Conservation (phyloP, 2,113 vertebrate genomes). For the Nesogale talazaci region DNA sequence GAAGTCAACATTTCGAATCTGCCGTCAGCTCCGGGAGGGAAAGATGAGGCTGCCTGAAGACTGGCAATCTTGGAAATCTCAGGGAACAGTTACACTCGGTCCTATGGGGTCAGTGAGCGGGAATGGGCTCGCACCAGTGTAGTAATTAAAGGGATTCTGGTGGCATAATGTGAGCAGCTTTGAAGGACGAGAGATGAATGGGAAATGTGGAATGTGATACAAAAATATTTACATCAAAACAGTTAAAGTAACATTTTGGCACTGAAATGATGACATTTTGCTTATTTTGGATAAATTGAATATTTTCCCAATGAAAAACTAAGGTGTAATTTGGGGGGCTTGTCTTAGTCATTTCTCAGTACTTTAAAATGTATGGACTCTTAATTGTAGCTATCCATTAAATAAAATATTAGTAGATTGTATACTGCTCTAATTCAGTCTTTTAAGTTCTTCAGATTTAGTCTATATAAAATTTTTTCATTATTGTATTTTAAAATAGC, state of each 20-base stretch:
- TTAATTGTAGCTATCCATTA: neutral
- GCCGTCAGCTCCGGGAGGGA: too few relatives aligned
- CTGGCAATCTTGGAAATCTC: too few relatives aligned
- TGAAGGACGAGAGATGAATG: neutral
- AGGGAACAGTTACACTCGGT: too few relatives aligned
- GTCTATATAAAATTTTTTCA: slow-evolving; percentile 12
- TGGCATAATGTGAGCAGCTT: neutral
- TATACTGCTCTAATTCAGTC: too few relatives aligned
- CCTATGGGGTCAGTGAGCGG: too few relatives aligned
- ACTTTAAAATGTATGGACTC: slow-evolving; percentile 10
- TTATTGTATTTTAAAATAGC: slow-evolving; percentile 25
- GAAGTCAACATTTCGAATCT: too few relatives aligned
- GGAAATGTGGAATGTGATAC: neutral
- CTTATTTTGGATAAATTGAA: slow-evolving; percentile 26
- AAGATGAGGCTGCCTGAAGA: too few relatives aligned
- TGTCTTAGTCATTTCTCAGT: neutral
- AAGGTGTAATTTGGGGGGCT: too few relatives aligned
- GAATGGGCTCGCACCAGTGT: too few relatives aligned
- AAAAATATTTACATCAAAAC: neutral
- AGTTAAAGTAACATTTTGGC: slow-evolving; percentile 38
- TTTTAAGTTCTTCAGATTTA: slow-evolving; percentile 1
- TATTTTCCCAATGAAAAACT: neutral
- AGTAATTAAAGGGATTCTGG: neutral
- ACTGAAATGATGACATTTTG: neutral
- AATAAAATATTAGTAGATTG: too few relatives aligned